phyloP scores from a whole-genome alignment of 2,888 invertebrate genomes.

The Clitarchus hookeri region DNA sequence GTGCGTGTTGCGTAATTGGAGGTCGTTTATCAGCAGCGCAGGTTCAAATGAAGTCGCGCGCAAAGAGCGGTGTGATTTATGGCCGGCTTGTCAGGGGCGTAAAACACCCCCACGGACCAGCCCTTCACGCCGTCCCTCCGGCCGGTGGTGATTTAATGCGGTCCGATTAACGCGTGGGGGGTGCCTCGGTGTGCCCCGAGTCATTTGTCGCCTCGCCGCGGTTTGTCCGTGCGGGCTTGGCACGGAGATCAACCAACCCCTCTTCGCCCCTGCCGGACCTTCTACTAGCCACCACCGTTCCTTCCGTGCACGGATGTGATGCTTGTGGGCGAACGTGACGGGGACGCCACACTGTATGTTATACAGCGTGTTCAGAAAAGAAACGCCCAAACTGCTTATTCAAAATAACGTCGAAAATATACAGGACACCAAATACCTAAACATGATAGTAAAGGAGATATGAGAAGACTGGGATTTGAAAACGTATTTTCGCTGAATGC shows the following conservation, averaged over 20 bases:
- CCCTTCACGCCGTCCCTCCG: background rate
- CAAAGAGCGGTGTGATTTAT: background rate
- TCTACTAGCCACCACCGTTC: too few species aligned
- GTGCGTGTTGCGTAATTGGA: slow-evolving; percentile 23
- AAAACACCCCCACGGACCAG: background rate
- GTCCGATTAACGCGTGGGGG: background rate
- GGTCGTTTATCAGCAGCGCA: slow-evolving; percentile 12
- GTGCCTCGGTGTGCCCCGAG: background rate
- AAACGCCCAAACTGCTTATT: too few species aligned
- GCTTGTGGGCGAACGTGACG: too few species aligned
- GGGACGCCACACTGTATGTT: too few species aligned
- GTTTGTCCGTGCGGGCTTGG: background rate
- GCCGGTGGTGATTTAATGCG: slow-evolving; percentile 8
- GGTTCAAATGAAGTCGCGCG: slow-evolving; percentile 23
- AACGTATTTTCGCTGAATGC: too few species aligned
- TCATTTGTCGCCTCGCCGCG: background rate
- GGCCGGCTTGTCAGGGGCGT: background rate
- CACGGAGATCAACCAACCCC: background rate
- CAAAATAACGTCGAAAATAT: too few species aligned
- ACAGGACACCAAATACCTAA: too few species aligned
- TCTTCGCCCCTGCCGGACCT: background rate
- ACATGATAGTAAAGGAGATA: too few species aligned
- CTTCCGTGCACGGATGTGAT: too few species aligned
- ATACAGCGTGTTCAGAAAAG: too few species aligned
- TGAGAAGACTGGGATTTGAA: too few species aligned